Evolutionary conservation across 1,140 invertebrate species (phyloP), one percentile per base, ranked within the genome.

Genomic region (Rhagoletis zephyria): DNA sequence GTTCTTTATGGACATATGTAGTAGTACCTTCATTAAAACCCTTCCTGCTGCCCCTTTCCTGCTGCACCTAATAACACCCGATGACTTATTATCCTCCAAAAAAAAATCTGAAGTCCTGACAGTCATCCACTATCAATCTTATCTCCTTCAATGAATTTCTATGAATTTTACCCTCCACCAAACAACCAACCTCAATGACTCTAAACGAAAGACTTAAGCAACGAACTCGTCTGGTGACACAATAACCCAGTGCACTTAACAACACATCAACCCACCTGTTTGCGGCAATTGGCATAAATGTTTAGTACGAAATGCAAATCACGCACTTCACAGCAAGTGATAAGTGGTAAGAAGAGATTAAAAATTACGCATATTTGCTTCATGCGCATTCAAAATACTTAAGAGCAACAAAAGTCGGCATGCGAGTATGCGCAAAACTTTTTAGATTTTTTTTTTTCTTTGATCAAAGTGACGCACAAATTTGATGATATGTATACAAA

Each of bases 221-320:
- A 67, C 64, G 64, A 67, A 67, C 64, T 67, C 30, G n/a, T 19
- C 16, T 7, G 7, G 6, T 67, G 64, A 67, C 30, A 67, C 61
- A 67, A 9, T 7, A 19, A 67, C 64, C 30, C n/a, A 19, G 16
- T 67, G 16, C 64, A 63, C 16, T 63, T 4, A 63, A 63, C n/a
- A 63, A 14, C n/a, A 14, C 61, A 56, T 30, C 30, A 30, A 30
- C 30, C 30, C 51, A 56, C 5, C 7, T 74, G 42, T 16, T 9
- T 3, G 42, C 9, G 45, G 30, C 30, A 6, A 2, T 74, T 0
- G 16, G 2, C 7, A 9, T 3, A 4, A 42, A 51, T 74, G 14
- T 48, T 16, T 48, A 74, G 48, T 74, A 74, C 45, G n/a, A 81
- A 81, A 81, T 51, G n/a, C 48, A 19, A 19, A 81, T 81, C 74